Conservation (phyloP, 2,888 invertebrate species). For the Podotricha telesiphe region DNA sequence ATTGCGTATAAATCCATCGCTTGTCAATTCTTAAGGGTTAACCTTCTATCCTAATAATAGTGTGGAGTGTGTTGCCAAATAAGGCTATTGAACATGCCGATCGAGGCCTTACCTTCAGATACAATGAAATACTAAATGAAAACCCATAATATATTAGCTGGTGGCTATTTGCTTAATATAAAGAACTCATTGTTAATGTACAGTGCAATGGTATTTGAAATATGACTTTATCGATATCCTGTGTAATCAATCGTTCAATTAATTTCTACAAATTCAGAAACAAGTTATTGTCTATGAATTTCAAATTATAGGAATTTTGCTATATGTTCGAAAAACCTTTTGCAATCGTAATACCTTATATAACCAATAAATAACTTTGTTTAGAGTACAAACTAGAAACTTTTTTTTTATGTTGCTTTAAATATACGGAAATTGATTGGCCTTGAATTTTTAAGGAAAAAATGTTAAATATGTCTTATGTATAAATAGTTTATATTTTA, state of each 20-base stretch:
- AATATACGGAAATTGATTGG: not conserved
- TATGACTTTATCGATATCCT: not conserved
- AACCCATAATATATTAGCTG: constrained; percentile 22
- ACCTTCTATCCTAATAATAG: constrained; percentile 53
- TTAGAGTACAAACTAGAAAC: too few species aligned
- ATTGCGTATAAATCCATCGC: constrained; percentile 36
- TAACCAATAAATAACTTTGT: too few species aligned
- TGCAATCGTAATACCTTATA: too few species aligned
- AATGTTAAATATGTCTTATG: not conserved
- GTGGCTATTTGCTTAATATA: not conserved
- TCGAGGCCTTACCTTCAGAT: constrained; percentile 37
- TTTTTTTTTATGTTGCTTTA: not conserved
- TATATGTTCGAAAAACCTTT: too few species aligned
- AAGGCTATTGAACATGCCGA: constrained; percentile 56
- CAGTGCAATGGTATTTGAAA: not conserved
- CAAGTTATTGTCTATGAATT: not conserved
- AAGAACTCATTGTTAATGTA: not conserved
- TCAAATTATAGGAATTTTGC: not conserved
- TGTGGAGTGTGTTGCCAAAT: constrained; percentile 58
- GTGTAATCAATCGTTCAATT: not conserved
- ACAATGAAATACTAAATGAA: constrained; percentile 33
- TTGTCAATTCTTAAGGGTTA: constrained; percentile 36
- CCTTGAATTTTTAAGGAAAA: constrained; percentile 13
- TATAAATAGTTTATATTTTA: constrained; percentile 1
- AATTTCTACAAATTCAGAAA: not conserved